Base-by-base conservation (phyloP, 1,140 invertebrate species). In the Thaumetopoea pityocampa region DNA sequence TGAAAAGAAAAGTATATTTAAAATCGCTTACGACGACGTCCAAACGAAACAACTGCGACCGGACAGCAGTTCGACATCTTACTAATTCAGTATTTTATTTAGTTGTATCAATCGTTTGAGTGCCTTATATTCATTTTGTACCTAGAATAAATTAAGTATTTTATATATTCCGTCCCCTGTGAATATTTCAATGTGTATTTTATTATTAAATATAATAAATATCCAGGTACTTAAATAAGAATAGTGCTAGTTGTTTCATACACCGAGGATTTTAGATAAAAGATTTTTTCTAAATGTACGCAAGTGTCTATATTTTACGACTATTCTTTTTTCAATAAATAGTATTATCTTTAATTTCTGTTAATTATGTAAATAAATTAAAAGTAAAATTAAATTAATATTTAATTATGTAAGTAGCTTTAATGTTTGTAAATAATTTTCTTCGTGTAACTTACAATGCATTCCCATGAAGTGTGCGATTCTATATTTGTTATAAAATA, bases 1-100 rank as follows among this genome's bases (percentile, higher is more conserved):
- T 11, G 94, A 96, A 58, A 96, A 96, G 83, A 96, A 96, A 65
- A 96, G 94, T 68, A 90, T 97, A n/a, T 97, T 96, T 60, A 95
- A 94, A 0, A 96, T 97, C 51, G 94, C 94, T 1, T 97, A 96
- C 63, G 93, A 94, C 65, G 94, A 95, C 64, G 93, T 96, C 12
- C 84, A 86, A 60, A 86, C 82, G 7, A 86, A 85, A 63, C 82
- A 85, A 62, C 42, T 86, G 9, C 52, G 85, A 62, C 85, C 85
- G 22, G 85, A 86, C 32, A 85, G 83, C 56, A 86, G 85, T 63
- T 85, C 85, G 10, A 85, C 85, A 10, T 86, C 85, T 15, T 85
- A 85, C 55, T 85, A 60, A 76, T 38, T 29, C 17, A 30, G 29
- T 29, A 37, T 43, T 38, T 47, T 51, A 38, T 38, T 37, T 51